Evolutionary conservation across 2,888 invertebrate species (phyloP).

Genomic region (Drosophila mercatorum): DNA sequence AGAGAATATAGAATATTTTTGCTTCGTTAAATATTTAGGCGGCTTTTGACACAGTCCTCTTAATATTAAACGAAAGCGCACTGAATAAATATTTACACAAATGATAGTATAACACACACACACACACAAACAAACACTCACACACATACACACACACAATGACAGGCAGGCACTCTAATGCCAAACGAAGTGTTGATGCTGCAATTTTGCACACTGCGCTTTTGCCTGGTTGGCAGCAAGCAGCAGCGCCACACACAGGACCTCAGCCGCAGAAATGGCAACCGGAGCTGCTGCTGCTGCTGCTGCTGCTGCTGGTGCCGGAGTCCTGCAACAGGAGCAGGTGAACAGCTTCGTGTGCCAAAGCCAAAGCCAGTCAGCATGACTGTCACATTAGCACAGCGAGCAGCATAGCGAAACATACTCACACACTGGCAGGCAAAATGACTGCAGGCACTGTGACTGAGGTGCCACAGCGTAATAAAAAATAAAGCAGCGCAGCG

Average conservation of each 20-base stretch:
- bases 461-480: slow-evolving; percentile 68
- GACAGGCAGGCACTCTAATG: slow-evolving; percentile 49
- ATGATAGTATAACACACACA: slow-evolving; percentile 59
- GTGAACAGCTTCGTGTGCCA: slow-evolving; percentile 64
- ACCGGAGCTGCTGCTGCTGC: neutral
- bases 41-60: slow-evolving; percentile 75
- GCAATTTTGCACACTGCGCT: slow-evolving; percentile 75
- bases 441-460: slow-evolving; percentile 74
- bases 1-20: slow-evolving; percentile 50
- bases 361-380: slow-evolving; percentile 69
- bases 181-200: slow-evolving; percentile 80
- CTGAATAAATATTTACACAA: slow-evolving; percentile 75
- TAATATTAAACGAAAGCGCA: slow-evolving; percentile 73
- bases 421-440: slow-evolving; percentile 34
- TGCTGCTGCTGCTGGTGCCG: slow-evolving; percentile 1
- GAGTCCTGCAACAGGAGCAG: slow-evolving; percentile 34
- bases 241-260: slow-evolving; percentile 21
- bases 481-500: slow-evolving; percentile 51
- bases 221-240: slow-evolving; percentile 46
- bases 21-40: slow-evolving; percentile 75
- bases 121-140: slow-evolving; percentile 13
- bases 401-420: slow-evolving; percentile 35
- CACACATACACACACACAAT: slow-evolving; percentile 17
- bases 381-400: slow-evolving; percentile 78
- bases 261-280: slow-evolving; percentile 17